Evolutionary conservation across 2,113 vertebrate species (phyloP).

Genomic region (Python bivittatus): DNA sequence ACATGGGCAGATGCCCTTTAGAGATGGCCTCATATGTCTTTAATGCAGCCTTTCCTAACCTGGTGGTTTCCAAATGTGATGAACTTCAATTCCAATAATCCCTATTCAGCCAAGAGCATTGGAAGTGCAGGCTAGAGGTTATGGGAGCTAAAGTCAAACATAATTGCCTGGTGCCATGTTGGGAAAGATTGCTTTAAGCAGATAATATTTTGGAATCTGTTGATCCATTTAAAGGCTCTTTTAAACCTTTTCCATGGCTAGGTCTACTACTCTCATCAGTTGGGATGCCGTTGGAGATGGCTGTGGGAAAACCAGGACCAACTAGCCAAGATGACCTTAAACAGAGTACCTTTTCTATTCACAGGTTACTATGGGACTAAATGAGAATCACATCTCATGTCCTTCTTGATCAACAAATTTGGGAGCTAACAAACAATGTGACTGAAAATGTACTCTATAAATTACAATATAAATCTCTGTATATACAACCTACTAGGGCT

Average conservation of each 20-base stretch:
- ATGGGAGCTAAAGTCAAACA: not conserved
- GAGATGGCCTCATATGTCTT: not conserved
- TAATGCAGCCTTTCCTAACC: not conserved
- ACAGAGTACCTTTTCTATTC: not conserved
- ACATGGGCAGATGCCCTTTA: not conserved
- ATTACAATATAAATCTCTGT: not conserved
- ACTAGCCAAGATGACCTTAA: not conserved
- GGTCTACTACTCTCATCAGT: not conserved
- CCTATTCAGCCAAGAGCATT: not conserved
- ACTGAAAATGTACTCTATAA: not conserved
- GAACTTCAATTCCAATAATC: not conserved
- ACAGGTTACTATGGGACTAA: not conserved
- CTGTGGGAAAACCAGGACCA: not conserved
- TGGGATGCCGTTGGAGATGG: not conserved
- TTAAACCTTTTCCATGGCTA: not conserved
- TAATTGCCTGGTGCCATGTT: not conserved
- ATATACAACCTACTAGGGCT: not conserved
- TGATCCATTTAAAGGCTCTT: not conserved
- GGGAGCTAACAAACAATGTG: not conserved
- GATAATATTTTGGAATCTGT: not conserved
- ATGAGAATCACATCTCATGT: not conserved
- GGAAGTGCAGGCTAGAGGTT: not conserved
- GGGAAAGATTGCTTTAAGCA: not conserved
- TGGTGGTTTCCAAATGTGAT: not conserved
- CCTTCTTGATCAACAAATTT: not conserved